phyloP scores from a whole-genome alignment of 1,140 invertebrate genomes.

The Vanessa tameamea region DNA sequence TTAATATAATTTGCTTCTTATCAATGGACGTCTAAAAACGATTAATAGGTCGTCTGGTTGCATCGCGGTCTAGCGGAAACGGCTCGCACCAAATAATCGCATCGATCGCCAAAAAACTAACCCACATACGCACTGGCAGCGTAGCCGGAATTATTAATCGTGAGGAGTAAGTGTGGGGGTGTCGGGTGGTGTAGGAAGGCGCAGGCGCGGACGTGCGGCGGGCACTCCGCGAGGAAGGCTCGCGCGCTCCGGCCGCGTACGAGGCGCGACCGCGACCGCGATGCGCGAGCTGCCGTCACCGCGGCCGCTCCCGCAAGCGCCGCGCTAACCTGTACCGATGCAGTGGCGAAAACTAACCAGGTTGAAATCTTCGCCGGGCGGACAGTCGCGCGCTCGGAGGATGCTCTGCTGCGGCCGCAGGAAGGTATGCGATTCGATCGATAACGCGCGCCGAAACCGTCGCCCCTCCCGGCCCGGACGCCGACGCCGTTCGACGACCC shows the following conservation, averaged over 20 bases:
- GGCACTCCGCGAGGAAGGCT: slow-evolving; percentile 71
- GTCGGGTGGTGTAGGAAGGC: slow-evolving; percentile 42
- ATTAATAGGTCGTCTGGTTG: slow-evolving; percentile 68
- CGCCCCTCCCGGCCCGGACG: slow-evolving; percentile 75
- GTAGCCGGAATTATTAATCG: slow-evolving; percentile 80
- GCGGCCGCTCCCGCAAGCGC: slow-evolving; percentile 66
- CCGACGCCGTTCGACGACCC: slow-evolving; percentile 77
- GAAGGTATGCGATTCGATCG: slow-evolving; percentile 84
- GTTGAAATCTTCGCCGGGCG: slow-evolving; percentile 85
- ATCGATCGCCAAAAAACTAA: slow-evolving; percentile 80
- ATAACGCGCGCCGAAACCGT: slow-evolving; percentile 75
- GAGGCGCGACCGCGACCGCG: slow-evolving; percentile 59
- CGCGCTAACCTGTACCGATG: slow-evolving; percentile 80
- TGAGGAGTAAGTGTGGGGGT: slow-evolving; percentile 57
- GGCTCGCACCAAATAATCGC: slow-evolving; percentile 71
- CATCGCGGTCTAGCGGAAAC: slow-evolving; percentile 54
- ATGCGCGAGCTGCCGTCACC: slow-evolving; percentile 68
- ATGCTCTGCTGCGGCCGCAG: slow-evolving; percentile 93
- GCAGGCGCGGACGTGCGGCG: slow-evolving; percentile 59
- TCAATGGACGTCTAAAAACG: slow-evolving; percentile 38
- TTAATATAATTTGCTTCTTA: background rate
- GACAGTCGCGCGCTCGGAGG: slow-evolving; percentile 88
- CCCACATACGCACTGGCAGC: slow-evolving; percentile 79
- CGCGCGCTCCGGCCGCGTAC: slow-evolving; percentile 70
- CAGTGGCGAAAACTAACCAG: slow-evolving; percentile 88